phyloP scores from a whole-genome alignment of 1,140 invertebrate genomes.

The Vanessa tameamea region DNA sequence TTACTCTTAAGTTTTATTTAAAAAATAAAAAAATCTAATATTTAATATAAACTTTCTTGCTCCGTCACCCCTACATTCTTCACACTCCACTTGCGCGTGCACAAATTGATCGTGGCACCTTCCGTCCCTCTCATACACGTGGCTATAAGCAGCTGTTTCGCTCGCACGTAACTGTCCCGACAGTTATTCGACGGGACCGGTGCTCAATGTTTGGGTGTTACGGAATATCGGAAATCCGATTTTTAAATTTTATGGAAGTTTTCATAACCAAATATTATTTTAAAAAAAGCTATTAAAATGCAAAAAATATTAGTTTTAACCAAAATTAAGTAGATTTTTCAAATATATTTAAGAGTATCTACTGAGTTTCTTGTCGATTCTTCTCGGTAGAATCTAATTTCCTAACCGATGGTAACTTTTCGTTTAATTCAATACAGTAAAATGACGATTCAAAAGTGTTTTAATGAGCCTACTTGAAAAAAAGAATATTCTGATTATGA shows the following conservation, averaged over 20 bases:
- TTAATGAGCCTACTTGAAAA: too few species aligned
- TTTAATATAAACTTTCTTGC: constrained; percentile 1
- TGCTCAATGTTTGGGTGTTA: constrained; percentile 25
- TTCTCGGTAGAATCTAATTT: too few species aligned
- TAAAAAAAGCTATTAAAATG: not conserved
- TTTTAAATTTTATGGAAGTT: not conserved
- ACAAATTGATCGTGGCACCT: constrained; percentile 52
- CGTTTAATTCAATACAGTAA: too few species aligned
- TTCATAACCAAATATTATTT: not conserved
- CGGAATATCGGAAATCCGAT: constrained; percentile 33
- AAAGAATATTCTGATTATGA: too few species aligned
- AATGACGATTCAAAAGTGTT: too few species aligned
- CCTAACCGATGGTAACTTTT: too few species aligned
- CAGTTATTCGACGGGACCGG: constrained; percentile 39
- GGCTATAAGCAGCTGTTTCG: constrained; percentile 29
- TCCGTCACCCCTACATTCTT: constrained; percentile 52
- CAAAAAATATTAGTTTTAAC: too few species aligned
- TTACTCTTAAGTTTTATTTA: too few species aligned
- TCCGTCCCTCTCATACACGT: constrained; percentile 42
- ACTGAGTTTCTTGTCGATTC: too few species aligned
- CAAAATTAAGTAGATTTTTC: too few species aligned
- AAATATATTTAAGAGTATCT: too few species aligned
- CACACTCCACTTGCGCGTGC: constrained; percentile 65
- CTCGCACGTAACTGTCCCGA: constrained; percentile 61
- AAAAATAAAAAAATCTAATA: not conserved